Evolutionary conservation across 2,888 invertebrate species (phyloP), one percentile per base, ranked within the genome.

Genomic region (Pandemis corylana): DNA sequence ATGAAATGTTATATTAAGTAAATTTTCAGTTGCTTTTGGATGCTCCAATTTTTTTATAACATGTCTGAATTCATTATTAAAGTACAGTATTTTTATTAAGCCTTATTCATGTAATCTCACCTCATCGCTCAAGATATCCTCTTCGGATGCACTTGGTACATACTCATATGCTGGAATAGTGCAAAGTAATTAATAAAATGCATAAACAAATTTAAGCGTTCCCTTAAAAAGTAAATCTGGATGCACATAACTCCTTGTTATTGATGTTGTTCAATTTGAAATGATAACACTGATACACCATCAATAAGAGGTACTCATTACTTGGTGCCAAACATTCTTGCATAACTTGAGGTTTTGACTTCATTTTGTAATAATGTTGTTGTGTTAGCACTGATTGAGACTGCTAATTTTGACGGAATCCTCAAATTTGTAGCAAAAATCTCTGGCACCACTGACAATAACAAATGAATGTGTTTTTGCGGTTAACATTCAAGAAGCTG

Each of bases 101-200:
- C 49, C 12, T 12, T 42, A 42, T 20, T 72, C 28, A 36, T 4
- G 28, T 36, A 36, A 36, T 78, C 82, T 89, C 95, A 97, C 97
- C 96, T 97, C 97, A 77, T 96, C 96, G 83, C 96, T 97, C 79
- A 97, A 91, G 80, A 97, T 94, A 90, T 98, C 98, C 92, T 98
- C 98, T 90, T 98, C 98, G 7, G 97, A 97, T 76, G 95, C 96
- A 85, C 96, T 96, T 74, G 98, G 97, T 78, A 98, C 96, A 91
- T 98, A 99, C 95, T 99, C 99, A 90, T 97, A 98, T 63, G 98
- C 98, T 98, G 92, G 75, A 95, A 95, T 72, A 75, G 56, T 53
- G 44, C 28, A 36, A 66, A 65, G 20, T 49, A 20, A 42, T n/a
- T 56, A 62, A 20, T 53, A 62, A 46, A 56, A 53, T 28, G 36